Evolutionary conservation across 2,888 invertebrate genomes (phyloP).

Genomic region (Pyrocoelia pectoralis): DNA sequence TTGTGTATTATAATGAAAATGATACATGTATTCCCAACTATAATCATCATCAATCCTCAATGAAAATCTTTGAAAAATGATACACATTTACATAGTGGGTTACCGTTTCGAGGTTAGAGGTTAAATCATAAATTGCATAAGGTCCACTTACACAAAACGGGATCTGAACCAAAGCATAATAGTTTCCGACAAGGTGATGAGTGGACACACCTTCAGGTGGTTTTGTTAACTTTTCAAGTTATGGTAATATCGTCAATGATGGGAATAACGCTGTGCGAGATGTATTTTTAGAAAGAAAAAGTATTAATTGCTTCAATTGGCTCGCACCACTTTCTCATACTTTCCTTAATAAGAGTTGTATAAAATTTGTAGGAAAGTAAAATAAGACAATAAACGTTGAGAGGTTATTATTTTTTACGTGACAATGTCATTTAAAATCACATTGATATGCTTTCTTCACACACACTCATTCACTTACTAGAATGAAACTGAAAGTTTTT

Average conservation of each 20-base stretch:
- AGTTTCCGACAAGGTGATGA: conserved; percentile 32
- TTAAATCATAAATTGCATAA: background rate
- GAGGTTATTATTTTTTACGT: no score
- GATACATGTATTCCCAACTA: no score
- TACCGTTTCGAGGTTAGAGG: conserved; percentile 5
- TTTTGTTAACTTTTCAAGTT: conserved; percentile 26
- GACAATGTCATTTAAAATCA: background rate
- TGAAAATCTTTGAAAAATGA: no score
- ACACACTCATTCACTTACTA: background rate
- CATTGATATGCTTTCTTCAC: background rate
- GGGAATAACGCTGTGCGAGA: background rate
- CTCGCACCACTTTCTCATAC: background rate
- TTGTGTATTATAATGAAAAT: no score
- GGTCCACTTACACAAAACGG: conserved; percentile 1
- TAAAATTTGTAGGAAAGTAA: background rate
- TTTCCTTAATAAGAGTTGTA: background rate
- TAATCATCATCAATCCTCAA: no score
- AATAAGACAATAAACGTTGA: background rate
- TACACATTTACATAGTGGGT: background rate
- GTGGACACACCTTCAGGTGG: conserved; percentile 17
- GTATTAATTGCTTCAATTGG: background rate
- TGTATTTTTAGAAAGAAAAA: background rate
- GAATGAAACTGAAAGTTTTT: background rate
- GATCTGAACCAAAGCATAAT: conserved; percentile 8
- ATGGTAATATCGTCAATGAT: conserved; percentile 20